phyloP scores from a whole-genome alignment of 2,113 vertebrate genomes.

The Artemisiospiza belli region DNA sequence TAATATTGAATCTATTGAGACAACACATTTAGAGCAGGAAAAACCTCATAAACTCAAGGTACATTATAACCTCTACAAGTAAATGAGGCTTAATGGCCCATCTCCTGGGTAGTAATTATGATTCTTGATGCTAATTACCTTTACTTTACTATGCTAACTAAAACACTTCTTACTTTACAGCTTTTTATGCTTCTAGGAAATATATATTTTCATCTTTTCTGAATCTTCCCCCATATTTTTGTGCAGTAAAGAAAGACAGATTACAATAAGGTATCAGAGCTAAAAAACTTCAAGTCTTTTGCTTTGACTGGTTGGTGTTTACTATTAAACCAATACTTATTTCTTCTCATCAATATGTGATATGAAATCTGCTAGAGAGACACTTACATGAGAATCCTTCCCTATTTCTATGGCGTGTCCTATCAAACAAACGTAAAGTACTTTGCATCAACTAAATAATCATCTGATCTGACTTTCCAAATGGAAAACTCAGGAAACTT shows the following conservation, averaged over 20 bases:
- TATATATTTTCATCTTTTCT: neutral
- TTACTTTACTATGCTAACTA: neutral
- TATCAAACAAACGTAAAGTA: neutral
- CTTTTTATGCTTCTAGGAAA: neutral
- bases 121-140: neutral
- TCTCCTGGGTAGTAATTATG: neutral
- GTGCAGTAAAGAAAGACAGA: neutral
- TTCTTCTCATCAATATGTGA: neutral
- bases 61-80: neutral
- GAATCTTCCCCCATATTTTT: neutral
- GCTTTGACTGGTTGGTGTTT: neutral
- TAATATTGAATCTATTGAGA: neutral
- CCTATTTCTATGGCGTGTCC: neutral
- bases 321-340: neutral
- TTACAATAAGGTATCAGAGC: neutral
- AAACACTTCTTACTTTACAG: neutral
- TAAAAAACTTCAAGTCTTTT: neutral
- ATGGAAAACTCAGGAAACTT: neutral
- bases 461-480: neutral
- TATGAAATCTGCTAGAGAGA: neutral
- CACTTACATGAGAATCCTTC: neutral
- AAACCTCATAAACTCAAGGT: neutral
- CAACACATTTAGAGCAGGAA: neutral
- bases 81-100: slow-evolving; percentile 7
- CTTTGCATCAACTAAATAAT: neutral